phyloP scores from a whole-genome alignment of 1,140 invertebrate genomes.

The Phortica variegata region DNA sequence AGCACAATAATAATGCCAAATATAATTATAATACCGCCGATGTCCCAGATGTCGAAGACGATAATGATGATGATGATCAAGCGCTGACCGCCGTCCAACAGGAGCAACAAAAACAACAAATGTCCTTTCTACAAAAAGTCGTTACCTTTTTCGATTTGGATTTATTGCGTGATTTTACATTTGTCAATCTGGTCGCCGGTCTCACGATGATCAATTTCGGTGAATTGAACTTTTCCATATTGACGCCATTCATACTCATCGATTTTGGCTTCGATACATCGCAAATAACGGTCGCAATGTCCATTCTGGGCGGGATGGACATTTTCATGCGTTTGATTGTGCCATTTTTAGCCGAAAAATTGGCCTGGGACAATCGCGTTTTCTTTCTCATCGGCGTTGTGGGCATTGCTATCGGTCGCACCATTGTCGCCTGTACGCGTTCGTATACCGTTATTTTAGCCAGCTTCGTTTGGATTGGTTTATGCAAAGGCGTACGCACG shows the following conservation, averaged over 20 bases:
- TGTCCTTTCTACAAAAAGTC: constrained; percentile 58
- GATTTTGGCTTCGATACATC: constrained; percentile 63
- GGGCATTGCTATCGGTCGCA: constrained; percentile 65
- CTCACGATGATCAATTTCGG: constrained; percentile 68
- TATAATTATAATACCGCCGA: neutral
- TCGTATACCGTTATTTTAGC: constrained; percentile 56
- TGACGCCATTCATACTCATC: constrained; percentile 68
- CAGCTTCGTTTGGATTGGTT: constrained; percentile 64
- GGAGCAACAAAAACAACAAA: constrained; percentile 24
- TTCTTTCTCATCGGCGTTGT: constrained; percentile 70
- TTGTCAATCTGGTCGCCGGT: constrained; percentile 68
- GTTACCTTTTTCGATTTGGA: constrained; percentile 68
- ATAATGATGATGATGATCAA: neutral
- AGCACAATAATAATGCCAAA: constrained; percentile 13
- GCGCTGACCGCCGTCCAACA: neutral
- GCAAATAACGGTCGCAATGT: constrained; percentile 65
- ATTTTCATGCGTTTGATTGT: constrained; percentile 64
- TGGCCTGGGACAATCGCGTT: constrained; percentile 65
- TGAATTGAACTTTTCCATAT: constrained; percentile 69
- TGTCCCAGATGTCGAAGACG: neutral
- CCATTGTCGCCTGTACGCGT: constrained; percentile 59
- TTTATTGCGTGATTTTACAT: constrained; percentile 66
- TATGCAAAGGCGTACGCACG: constrained; percentile 66
- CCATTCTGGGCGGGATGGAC: constrained; percentile 63
- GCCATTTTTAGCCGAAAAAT: constrained; percentile 65